Base-by-base conservation (phyloP, 2,888 invertebrate species). In the Anticlea derivata region DNA sequence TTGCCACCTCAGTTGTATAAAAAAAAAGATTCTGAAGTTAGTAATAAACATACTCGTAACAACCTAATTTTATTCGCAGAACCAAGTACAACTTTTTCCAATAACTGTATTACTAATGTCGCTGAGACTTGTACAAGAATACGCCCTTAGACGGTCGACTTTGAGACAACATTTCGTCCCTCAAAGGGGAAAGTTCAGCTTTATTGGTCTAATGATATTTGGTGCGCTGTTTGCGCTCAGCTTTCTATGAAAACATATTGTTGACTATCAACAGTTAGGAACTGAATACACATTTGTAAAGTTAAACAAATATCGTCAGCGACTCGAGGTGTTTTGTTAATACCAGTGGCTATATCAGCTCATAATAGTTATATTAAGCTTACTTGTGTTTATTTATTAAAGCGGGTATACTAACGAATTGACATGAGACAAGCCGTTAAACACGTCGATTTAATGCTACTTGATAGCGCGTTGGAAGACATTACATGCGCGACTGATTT, bases 151-250 rank as follows among this genome's bases (percentile, higher is more conserved):
- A 58, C 59, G 49, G 53, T 50, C 58, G 70, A 66, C 69, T 67
- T 66, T 68, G 65, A 67, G 67, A 67, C 67, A 71, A 69, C 70
- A 68, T 75, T 68, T 66, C 47, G 58, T 57, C 63, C 55, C 59
- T 65, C 58, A 29, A 44, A 54, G 56, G 63, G 66, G 61, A 58
- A 61, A 60, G 58, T 57, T 64, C 47, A 58, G 45, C 61, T 67
- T 68, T 70, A 70, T 63, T 70, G 67, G 64, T 57, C 58, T 64
- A 63, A 65, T 60, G 54, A 58, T 62, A 63, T 57, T 62, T 61
- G 8, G 27, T 10, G 22, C 60, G 56, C 58, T 63, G 53, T 60
- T 58, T 61, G 44, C 50, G 40, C 38, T 58, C 44, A 44, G 40
- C 50, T 49, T 47, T 55, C 51, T 60, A 61, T 57, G 57, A 66